Conservation (phyloP, 2,888 invertebrate species). For the Mesochorus sp. region DNA sequence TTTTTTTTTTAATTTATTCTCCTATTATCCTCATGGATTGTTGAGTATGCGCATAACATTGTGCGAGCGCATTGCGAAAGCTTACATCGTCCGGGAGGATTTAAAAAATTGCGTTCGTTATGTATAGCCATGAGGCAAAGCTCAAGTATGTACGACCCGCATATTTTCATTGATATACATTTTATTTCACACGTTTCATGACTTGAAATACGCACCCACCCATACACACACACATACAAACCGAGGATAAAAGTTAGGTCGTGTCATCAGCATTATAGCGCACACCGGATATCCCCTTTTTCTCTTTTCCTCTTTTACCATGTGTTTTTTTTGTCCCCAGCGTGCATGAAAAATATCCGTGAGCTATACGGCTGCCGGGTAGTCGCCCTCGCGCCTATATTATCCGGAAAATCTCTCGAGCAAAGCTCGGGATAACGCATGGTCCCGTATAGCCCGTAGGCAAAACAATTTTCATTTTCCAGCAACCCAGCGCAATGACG, state of each 20-base stretch:
- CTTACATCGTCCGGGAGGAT: too few relatives aligned
- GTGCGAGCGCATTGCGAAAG: too few relatives aligned
- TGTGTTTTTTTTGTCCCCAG: background rate
- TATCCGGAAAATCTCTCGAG: slow-evolving; percentile 59
- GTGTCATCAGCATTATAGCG: slow-evolving; percentile 20
- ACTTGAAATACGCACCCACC: too few relatives aligned
- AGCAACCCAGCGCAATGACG: slow-evolving; percentile 31
- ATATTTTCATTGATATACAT: background rate
- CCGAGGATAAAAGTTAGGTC: slow-evolving; percentile 15
- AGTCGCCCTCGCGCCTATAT: slow-evolving; percentile 49
- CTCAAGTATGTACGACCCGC: background rate
- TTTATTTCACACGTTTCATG: background rate
- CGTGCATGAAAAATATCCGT: slow-evolving; percentile 54
- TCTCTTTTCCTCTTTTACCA: background rate
- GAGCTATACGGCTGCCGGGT: slow-evolving; percentile 26
- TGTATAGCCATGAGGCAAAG: background rate
- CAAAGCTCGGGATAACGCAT: slow-evolving; percentile 58
- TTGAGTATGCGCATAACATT: too few relatives aligned
- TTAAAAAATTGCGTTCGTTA: background rate
- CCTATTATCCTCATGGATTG: too few relatives aligned
- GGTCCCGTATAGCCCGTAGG: slow-evolving; percentile 50
- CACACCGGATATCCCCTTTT: slow-evolving; percentile 40
- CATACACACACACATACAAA: background rate
- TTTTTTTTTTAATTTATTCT: too few relatives aligned
- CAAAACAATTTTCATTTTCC: slow-evolving; percentile 58